phyloP scores from a whole-genome alignment of 2,797 vertebrate genomes.

The Podarcis lilfordi region DNA sequence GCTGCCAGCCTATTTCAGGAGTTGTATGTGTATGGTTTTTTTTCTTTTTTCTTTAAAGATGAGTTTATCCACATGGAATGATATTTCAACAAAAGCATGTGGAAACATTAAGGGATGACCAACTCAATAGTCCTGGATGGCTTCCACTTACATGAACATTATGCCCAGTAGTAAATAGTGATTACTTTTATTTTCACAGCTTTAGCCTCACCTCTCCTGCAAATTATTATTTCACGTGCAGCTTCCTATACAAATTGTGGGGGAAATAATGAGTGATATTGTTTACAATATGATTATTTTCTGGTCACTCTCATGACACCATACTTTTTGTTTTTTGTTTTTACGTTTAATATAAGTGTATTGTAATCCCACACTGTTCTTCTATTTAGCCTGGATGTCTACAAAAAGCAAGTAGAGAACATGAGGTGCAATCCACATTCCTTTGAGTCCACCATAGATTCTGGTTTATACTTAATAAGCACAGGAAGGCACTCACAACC shows the following conservation, averaged over 20 bases:
- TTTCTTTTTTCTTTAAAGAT: background rate
- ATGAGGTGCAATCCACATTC: background rate
- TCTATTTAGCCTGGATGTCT: background rate
- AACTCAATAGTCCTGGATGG: background rate
- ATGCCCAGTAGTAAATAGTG: background rate
- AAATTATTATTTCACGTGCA: background rate
- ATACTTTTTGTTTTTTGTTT: background rate
- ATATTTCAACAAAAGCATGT: background rate
- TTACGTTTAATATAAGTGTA: background rate
- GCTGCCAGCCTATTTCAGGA: slow-evolving; percentile 43
- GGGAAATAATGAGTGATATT: background rate
- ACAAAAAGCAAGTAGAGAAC: background rate
- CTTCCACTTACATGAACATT: background rate
- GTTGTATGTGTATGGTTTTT: background rate
- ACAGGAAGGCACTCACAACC: background rate
- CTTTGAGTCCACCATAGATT: background rate
- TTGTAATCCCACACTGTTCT: background rate
- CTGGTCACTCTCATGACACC: background rate
- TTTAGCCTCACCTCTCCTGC: background rate
- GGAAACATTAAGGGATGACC: background rate
- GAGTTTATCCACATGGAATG: background rate
- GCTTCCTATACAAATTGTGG: background rate
- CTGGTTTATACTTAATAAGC: background rate
- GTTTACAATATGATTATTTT: background rate
- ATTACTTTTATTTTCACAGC: background rate